Percentiles rank a stretch among this genome's conserved stretches.
These are phyloP conservation scores for Clytia hemisphaerica DNA, from an alignment of 30 jellyfish, hydroid and myxozoan species.

Conservation along the genomic window DNA sequence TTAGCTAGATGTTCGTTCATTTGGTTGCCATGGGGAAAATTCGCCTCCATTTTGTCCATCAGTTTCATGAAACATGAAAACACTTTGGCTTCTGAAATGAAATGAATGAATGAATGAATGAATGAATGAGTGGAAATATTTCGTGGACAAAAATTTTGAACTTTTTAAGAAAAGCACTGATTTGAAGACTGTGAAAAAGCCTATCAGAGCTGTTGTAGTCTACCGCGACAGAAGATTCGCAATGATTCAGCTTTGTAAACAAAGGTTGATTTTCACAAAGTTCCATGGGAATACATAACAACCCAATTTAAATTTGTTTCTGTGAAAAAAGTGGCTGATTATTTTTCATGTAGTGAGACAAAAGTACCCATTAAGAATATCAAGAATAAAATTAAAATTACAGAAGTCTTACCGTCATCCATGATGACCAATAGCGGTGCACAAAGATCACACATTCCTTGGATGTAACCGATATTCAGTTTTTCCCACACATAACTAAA, in stretches of 20 bases:
- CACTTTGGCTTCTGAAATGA: slow-evolving; percentile 94
- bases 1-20: slow-evolving; percentile 90
- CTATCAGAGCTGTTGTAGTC: no score
- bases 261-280: no score
- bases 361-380: neutral
- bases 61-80: slow-evolving; percentile 83
- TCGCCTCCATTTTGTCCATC: slow-evolving; percentile 87
- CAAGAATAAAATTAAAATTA: neutral
- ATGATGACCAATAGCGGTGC: slow-evolving; percentile 86
- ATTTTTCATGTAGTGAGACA: neutral
- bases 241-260: no score
- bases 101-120: no score
- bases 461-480: slow-evolving; percentile 91
- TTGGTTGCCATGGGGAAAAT: slow-evolving; percentile 94
- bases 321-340: no score
- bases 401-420: slow-evolving; percentile 69
- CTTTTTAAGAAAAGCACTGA: no score
- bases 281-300: neutral
- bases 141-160: no score
- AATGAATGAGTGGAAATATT: no score
- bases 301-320: neutral
- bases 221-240: no score
- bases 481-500: slow-evolving; percentile 91
- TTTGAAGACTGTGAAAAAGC: no score
- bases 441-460: slow-evolving; percentile 98